These are phyloP conservation scores for Coilia nasus DNA, from an alignment of 2,797 vertebrate species.

Conservation along the genomic window DNA sequence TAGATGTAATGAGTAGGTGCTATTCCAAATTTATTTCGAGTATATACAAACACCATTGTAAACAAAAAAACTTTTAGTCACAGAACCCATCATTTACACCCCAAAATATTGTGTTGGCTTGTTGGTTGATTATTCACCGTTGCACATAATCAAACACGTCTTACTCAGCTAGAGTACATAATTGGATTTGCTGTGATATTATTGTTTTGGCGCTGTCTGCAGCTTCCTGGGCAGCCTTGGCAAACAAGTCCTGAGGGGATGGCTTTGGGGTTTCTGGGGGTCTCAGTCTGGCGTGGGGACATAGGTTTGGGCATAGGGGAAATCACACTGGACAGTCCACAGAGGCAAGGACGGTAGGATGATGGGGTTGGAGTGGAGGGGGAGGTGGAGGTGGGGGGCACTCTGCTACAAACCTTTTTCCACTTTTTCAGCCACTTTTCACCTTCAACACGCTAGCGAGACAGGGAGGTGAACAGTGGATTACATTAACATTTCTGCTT, in stretches of 20 bases:
- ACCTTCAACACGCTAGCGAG: conserved; percentile 82
- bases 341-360: conserved; percentile 45
- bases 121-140: too few relatives aligned
- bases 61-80: too few relatives aligned
- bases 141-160: background rate
- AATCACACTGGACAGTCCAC: background rate
- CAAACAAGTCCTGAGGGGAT: background rate
- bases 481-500: background rate
- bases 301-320: conserved; percentile 16
- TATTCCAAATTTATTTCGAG: too few relatives aligned
- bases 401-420: conserved; percentile 89
- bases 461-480: background rate
- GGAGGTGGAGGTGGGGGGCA: background rate
- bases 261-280: background rate
- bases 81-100: too few relatives aligned
- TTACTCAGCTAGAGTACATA: background rate
- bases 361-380: background rate
- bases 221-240: background rate
- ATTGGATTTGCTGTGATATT: background rate
- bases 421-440: conserved; percentile 89
- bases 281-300: background rate
- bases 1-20: too few relatives aligned
- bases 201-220: too few relatives aligned
- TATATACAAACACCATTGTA: too few relatives aligned
- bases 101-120: too few relatives aligned